A percentile compares a stretch with the other conserved stretches of the same genome.
These are phyloP conservation scores for Trichonephila clavipes DNA, from an alignment of 1,140 invertebrate genomes.

Conservation along the genomic window DNA sequence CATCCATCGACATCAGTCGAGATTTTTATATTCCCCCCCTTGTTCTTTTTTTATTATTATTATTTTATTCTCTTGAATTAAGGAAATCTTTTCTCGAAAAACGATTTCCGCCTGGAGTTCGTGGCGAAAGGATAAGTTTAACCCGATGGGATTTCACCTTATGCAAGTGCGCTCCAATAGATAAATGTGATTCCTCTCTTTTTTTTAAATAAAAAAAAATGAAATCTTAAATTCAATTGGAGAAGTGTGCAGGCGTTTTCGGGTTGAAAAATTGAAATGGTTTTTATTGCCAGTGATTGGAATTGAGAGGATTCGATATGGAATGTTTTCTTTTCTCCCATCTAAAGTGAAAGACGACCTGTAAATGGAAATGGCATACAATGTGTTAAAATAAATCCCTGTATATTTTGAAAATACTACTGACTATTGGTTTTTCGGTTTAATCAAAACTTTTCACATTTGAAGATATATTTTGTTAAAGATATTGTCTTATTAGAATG, in stretches of 20 bases:
- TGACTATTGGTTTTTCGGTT: neutral
- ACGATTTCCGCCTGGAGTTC: neutral
- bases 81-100: constrained; percentile 6
- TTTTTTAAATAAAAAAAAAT: neutral
- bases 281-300: constrained; percentile 39
- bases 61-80: constrained; percentile 27
- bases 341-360: neutral
- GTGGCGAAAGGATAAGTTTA: constrained; percentile 12
- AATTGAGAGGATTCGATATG: neutral
- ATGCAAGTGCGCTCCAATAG: neutral
- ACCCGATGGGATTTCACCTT: constrained; percentile 24
- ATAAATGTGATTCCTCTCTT: neutral
- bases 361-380: neutral
- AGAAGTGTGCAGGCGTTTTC: neutral
- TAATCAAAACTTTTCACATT: too few species aligned
- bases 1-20: neutral
- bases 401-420: neutral
- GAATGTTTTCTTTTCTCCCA: constrained; percentile 1
- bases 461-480: too few species aligned
- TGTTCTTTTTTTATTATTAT: neutral
- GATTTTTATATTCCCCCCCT: neutral
- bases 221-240: constrained; percentile 38
- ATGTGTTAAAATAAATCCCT: neutral
- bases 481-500: too few species aligned
- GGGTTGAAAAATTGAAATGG: neutral